Conservation (phyloP, 2,888 invertebrate genomes). For the Apodemia mormo region DNA sequence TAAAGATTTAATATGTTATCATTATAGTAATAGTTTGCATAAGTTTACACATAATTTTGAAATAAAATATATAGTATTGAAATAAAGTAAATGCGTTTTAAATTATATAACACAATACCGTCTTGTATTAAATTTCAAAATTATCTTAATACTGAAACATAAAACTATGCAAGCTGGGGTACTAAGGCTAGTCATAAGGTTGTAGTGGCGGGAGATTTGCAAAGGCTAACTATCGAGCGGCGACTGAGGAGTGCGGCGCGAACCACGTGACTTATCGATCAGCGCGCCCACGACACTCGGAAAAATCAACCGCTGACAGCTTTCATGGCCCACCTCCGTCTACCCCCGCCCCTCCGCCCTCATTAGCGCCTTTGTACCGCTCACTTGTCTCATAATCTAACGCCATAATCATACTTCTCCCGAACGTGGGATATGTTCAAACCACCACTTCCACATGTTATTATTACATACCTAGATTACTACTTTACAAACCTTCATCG, state of each 20-base stretch:
- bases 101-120: slow-evolving; percentile 15
- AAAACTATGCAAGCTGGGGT: slow-evolving; percentile 37
- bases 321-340: slow-evolving; percentile 68
- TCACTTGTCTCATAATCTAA: slow-evolving; percentile 76
- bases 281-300: slow-evolving; percentile 79
- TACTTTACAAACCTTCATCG: background rate
- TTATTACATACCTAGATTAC: background rate
- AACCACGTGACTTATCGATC: slow-evolving; percentile 81
- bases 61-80: too few species aligned
- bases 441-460: slow-evolving; percentile 19
- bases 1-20: too few species aligned
- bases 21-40: too few species aligned
- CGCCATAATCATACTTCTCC: slow-evolving; percentile 55
- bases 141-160: slow-evolving; percentile 14
- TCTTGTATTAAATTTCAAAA: background rate
- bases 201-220: slow-evolving; percentile 73
- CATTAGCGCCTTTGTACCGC: slow-evolving; percentile 77
- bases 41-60: too few species aligned
- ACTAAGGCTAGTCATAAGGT: slow-evolving; percentile 37
- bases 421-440: slow-evolving; percentile 21
- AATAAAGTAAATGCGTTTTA: too few species aligned
- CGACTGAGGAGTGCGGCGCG: slow-evolving; percentile 52
- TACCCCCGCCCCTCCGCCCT: slow-evolving; percentile 58
- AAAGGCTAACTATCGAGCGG: slow-evolving; percentile 63
- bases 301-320: slow-evolving; percentile 82